Base-by-base conservation (phyloP, 92 coral and sea anemone species). In the Epizoanthus rinbou region DNA sequence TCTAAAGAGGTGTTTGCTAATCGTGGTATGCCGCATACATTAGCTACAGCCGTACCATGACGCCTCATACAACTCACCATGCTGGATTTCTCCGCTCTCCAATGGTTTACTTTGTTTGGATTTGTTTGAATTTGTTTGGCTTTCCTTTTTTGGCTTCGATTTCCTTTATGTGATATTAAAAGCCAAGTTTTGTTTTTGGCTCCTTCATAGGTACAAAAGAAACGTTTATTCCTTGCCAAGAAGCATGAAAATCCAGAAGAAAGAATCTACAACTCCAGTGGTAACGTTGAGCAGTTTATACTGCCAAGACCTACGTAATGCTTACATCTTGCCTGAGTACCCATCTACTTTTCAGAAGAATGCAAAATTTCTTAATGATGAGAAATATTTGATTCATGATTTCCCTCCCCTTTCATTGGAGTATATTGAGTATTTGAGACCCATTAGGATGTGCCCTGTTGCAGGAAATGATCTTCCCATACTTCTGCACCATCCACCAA, bases 401-500 rank as follows among this genome's bases (percentile, higher is more conserved):
- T 76, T 88, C 73, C 91, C 87, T 17, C 80, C 87, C 57, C 81
- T 84, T 68, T 86, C 89, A 74, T 80, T 80, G 89, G 87, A 89
- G 86, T 88, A 81, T 25, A 88, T 87, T 68, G 76, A 82, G 66
- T 91, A 71, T 59, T 83, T 91, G 81, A 82, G 80, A 57, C 94
- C 94, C 59, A 84, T 90, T 13, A 85, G 91, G 67, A 80, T 76
- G 71, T 91, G 94, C 79, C 68, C 91, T 60, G 80, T 91, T 33
- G 94, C 94, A 43, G 94, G 94, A 47, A 82, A 88, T 66, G 94
- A 91, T 73, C 86, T 91, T 52, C 94, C 94, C 43, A 88, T 88
- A 22, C 91, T 88, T 16, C 73, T 91, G 92, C 92, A 88, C 88
- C 80, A 88, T 33, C 87, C 84, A 35, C 94, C 94, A 59, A 81